These are phyloP conservation scores for Cyclopterus lumpus DNA, from an alignment of 2,797 vertebrate genomes.

Conservation along the genomic window DNA sequence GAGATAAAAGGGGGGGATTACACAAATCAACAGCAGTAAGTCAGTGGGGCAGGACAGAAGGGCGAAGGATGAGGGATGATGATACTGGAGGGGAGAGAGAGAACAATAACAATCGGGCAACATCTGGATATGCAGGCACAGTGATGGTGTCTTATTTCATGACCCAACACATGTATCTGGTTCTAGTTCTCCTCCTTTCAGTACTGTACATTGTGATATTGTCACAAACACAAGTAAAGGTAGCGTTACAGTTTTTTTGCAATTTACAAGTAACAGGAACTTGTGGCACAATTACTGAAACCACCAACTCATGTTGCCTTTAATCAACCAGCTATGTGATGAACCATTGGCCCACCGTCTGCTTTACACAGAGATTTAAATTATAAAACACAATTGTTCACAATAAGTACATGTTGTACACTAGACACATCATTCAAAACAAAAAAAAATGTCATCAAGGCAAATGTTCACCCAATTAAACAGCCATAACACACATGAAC, in stretches of 20 bases:
- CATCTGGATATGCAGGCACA: constrained; percentile 69
- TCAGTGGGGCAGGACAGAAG: constrained; percentile 66
- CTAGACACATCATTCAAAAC: no score
- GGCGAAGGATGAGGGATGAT: constrained; percentile 60
- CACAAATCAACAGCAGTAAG: constrained; percentile 63
- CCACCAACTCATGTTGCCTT: no score
- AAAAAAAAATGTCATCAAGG: background rate
- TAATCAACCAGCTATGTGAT: no score
- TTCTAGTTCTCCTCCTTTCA: background rate
- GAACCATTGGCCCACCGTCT: no score
- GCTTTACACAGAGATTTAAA: no score
- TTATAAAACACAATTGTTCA: no score
- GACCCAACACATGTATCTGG: background rate
- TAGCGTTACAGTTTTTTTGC: background rate
- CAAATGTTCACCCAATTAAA: background rate
- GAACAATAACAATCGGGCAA: constrained; percentile 67
- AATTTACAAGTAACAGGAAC: no score
- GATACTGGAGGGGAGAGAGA: constrained; percentile 35
- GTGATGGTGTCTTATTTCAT: constrained; percentile 28
- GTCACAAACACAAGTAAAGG: background rate
- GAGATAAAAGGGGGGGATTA: constrained; percentile 71
- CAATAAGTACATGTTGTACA: no score
- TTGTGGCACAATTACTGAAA: no score
- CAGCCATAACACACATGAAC: background rate
- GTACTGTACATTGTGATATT: background rate